These are phyloP conservation scores for Brachyhypopomus gauderio DNA, from an alignment of 2,113 vertebrate genomes.

Conservation along the genomic window DNA sequence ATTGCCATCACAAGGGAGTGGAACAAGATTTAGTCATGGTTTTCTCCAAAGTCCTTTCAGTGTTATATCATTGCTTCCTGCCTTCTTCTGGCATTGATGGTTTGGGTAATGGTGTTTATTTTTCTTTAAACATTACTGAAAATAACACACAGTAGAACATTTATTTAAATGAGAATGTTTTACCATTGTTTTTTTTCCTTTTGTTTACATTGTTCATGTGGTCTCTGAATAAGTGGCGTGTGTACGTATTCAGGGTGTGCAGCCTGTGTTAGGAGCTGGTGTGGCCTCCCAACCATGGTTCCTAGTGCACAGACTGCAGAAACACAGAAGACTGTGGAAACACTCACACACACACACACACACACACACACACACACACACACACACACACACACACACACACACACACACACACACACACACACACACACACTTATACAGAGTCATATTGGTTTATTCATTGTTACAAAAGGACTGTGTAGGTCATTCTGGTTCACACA, in stretches of 20 bases:
- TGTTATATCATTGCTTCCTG: constrained; percentile 17
- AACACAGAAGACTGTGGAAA: not conserved
- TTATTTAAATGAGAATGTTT: not conserved
- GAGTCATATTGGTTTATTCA: not conserved
- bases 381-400: not conserved
- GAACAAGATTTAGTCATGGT: constrained; percentile 18
- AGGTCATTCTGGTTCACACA: no score
- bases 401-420: not conserved
- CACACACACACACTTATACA: not conserved
- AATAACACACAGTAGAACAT: not conserved
- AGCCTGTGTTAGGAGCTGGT: not conserved
- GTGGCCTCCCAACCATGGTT: not conserved
- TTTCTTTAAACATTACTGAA: not conserved
- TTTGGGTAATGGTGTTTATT: not conserved
- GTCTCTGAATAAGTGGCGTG: not conserved
- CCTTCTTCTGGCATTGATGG: not conserved
- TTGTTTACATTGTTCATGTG: not conserved
- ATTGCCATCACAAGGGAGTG: constrained; percentile 24
- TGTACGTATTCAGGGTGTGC: not conserved
- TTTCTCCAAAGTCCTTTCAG: constrained; percentile 19
- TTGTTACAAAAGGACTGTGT: no score
- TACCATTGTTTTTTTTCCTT: not conserved
- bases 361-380: not conserved
- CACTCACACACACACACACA: not conserved
- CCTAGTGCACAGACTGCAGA: not conserved